These are phyloP conservation scores for fruit fly (Drosophila melanogaster) DNA, from an alignment of 1,140 invertebrate species.

Conservation along the genomic window Release_6_plus_ISO1_MT NT_037436.4:21934501-21935000, in stretches of 20 bases:
- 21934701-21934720: conserved; percentile 29
- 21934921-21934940: conserved; percentile 10
- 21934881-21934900: conserved; percentile 33
- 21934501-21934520: background rate
- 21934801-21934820: conserved; percentile 33
- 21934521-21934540: conserved; percentile 22
- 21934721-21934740: conserved; percentile 31
- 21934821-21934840: conserved; percentile 24
- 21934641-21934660: conserved; percentile 9
- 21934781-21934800: conserved; percentile 29
- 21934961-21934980: conserved; percentile 58
- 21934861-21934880: conserved; percentile 31
- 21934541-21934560: conserved; percentile 27
- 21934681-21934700: conserved; percentile 38
- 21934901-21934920: conserved; percentile 42
- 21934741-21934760: conserved; percentile 18
- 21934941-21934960: conserved; percentile 6
- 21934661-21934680: conserved; percentile 15
- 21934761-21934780: conserved; percentile 17
- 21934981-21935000: conserved; percentile 34
- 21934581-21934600: conserved; percentile 39
- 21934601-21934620: conserved; percentile 11
- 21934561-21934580: conserved; percentile 24
- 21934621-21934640: conserved; percentile 12
- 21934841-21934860: conserved; percentile 55